Base-by-base conservation (phyloP, 1,140 invertebrate genomes). In the Apis florea region DNA sequence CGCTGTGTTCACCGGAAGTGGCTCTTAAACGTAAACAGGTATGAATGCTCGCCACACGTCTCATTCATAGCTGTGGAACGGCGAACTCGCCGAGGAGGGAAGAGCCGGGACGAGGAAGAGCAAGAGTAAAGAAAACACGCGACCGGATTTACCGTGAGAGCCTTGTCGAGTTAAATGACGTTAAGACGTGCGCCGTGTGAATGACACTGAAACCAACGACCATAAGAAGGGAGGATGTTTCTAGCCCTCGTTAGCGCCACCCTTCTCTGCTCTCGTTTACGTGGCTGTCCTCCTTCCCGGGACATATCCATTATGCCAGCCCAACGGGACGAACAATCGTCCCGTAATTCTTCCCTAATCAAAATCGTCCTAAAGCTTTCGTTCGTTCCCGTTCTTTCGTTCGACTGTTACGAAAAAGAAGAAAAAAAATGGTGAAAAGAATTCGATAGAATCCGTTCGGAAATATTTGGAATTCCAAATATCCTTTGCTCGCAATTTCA, bases 271-370 rank as follows among this genome's bases (percentile, higher is more conserved):
- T 68, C 73, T 63, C 82, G 79, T 83, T 75, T 87, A 66, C 82
- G 66, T 24, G 68, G 83, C 64, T 87, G 69, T 85, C 86, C 80
- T 85, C 76, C 83, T 89, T 85, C 68, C 84, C 87, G 86, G 12
- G 8, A 21, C 88, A 85, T 88, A 90, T 89, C 67, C 80, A 84
- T 84, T 83, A 78, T 67, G 70, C 70, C 40, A 72, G 66, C 66
- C 31, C 82, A 90, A 75, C 86, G 72, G 74, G 84, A 24, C 88
- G 89, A 90, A 93, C 91, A 93, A 93, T 93, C 91, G 90, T 79
- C 83, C 81, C 88, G 91, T 92, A 92, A 93, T 92, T 92, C 90
- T 92, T 92, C 85, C 90, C 91, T 40, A 91, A 93, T 93, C 92
- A 92, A 91, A 86, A 93, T 90, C 90, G 89, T 92, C 86, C 83